phyloP scores from a whole-genome alignment of 2,797 vertebrate genomes.

The Leucoraja ocellata region DNA sequence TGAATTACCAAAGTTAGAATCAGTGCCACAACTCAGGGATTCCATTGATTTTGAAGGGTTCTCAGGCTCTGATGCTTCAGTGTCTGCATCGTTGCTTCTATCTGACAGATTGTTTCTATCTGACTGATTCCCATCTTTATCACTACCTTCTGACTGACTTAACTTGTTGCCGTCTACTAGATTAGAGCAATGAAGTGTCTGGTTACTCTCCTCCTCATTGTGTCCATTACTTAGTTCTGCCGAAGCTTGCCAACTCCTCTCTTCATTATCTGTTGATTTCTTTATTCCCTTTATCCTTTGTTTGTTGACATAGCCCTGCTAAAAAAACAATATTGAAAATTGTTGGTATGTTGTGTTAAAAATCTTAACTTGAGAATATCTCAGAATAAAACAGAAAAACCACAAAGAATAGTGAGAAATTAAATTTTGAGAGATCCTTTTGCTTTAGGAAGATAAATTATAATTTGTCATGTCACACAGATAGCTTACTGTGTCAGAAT shows the following conservation, averaged over 20 bases:
- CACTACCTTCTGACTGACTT: constrained; percentile 79
- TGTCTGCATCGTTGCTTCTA: constrained; percentile 88
- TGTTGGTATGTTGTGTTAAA: not conserved
- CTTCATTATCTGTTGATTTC: constrained; percentile 60
- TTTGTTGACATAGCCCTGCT: constrained; percentile 58
- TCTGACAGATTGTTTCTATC: constrained; percentile 80
- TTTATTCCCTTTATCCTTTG: constrained; percentile 63
- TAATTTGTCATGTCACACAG: not conserved
- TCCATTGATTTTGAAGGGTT: constrained; percentile 51
- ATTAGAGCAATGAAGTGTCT: not conserved
- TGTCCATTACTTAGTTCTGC: constrained; percentile 45
- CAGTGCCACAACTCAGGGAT: not conserved
- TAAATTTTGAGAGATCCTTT: not conserved
- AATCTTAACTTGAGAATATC: not conserved
- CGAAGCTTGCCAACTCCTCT: constrained; percentile 54
- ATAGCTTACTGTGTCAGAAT: not conserved
- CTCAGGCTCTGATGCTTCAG: constrained; percentile 86
- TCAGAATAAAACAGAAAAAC: not conserved
- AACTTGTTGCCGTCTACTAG: not conserved
- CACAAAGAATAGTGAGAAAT: not conserved
- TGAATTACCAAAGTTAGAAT: constrained; percentile 38
- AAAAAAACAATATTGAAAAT: constrained; percentile 38
- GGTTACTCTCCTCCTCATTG: constrained; percentile 51
- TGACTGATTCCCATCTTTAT: constrained; percentile 69
- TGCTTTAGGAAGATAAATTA: not conserved